phyloP scores from a whole-genome alignment of 2,113 vertebrate species.

The Pongo pygmaeus region DNA sequence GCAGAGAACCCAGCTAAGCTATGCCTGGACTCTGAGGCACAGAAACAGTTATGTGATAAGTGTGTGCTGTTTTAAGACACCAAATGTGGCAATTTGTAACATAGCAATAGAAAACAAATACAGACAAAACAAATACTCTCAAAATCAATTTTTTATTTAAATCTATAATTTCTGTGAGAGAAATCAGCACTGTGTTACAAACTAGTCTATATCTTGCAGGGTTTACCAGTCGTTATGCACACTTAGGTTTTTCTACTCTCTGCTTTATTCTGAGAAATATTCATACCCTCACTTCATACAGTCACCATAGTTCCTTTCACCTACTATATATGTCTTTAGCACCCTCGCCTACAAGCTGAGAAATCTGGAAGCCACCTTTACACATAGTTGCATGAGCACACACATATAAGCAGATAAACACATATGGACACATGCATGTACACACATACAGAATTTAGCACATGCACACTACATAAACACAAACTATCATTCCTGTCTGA shows the following conservation, averaged over 20 bases:
- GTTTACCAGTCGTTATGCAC: neutral
- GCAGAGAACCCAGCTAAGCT: neutral
- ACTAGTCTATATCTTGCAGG: neutral
- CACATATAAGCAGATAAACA: neutral
- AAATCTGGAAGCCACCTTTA: neutral
- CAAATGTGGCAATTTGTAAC: neutral
- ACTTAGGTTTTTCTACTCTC: neutral
- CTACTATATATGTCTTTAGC: neutral
- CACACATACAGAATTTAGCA: neutral
- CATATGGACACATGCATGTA: neutral
- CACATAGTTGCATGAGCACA: rapidly evolving
- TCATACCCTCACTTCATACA: neutral
- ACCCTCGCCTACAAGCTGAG: neutral
- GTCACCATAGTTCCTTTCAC: neutral
- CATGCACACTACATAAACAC: neutral
- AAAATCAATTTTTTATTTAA: neutral
- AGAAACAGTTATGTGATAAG: neutral
- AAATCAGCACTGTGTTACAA: neutral
- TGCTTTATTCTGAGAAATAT: neutral
- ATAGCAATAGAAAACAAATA: neutral
- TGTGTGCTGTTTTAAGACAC: neutral
- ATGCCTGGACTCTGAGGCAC: neutral
- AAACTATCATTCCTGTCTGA: neutral
- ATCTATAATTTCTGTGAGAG: neutral
- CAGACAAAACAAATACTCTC: neutral